These are phyloP conservation scores for Oplegnathus fasciatus DNA, from an alignment of 2,113 vertebrate genomes.

Conservation along the genomic window DNA sequence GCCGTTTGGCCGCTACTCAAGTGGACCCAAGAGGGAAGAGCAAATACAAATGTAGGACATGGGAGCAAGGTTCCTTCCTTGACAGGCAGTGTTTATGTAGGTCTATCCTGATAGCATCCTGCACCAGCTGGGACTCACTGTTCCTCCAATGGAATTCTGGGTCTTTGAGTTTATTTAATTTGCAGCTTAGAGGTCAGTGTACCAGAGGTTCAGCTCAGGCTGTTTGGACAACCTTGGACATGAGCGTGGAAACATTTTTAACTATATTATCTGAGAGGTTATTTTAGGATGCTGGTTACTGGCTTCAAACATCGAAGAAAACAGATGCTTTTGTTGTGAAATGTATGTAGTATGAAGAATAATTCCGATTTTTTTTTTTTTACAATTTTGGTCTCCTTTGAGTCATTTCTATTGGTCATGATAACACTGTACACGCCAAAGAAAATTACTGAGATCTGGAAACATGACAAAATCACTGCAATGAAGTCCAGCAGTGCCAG, in stretches of 20 bases:
- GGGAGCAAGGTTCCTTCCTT: constrained; percentile 60
- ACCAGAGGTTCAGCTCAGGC: constrained; percentile 21
- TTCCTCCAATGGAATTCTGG: constrained; percentile 45
- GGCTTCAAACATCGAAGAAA: not conserved
- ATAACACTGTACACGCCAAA: not conserved
- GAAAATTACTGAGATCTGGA: not conserved
- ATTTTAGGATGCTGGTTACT: not conserved
- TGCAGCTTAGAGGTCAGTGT: constrained; percentile 35
- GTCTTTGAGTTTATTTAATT: constrained; percentile 55
- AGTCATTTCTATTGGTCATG: not conserved
- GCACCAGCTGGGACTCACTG: constrained; percentile 33
- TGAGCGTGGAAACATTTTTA: constrained; percentile 1
- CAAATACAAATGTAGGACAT: constrained; percentile 72
- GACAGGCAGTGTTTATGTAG: constrained; percentile 54
- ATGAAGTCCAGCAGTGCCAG: not conserved
- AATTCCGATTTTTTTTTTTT: not conserved
- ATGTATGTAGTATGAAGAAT: not conserved
- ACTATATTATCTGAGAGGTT: not conserved
- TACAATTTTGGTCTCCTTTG: not conserved
- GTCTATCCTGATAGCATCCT: constrained; percentile 53
- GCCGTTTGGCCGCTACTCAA: constrained; percentile 46
- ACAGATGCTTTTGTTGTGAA: too few species aligned
- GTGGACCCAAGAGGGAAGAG: constrained; percentile 57
- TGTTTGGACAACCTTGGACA: constrained; percentile 36
- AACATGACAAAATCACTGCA: not conserved